These are phyloP conservation scores for Hypomecis punctinalis DNA, from an alignment of 2,888 invertebrate genomes.

Conservation along the genomic window DNA sequence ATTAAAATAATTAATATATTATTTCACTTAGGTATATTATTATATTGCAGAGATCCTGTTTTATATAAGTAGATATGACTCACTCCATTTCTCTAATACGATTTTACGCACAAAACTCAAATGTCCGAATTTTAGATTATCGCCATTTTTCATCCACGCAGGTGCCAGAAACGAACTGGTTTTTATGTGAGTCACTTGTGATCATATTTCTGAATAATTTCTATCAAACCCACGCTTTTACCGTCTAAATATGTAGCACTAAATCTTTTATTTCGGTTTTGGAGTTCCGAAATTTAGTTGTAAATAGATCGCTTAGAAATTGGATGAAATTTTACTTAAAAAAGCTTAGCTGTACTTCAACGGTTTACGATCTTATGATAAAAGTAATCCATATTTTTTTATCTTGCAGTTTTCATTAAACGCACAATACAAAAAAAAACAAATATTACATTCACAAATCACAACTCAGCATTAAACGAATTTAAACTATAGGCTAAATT, in stretches of 20 bases:
- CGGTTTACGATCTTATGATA: too few relatives aligned
- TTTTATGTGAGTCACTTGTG: slow-evolving; percentile 35
- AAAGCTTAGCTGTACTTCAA: not conserved
- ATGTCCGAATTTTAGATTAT: slow-evolving; percentile 7
- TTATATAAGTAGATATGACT: slow-evolving; percentile 8
- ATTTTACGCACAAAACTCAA: slow-evolving; percentile 16
- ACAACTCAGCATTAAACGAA: too few relatives aligned
- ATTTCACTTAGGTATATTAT: too few relatives aligned
- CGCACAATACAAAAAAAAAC: too few relatives aligned
- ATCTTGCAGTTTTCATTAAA: too few relatives aligned
- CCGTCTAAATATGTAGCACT: slow-evolving; percentile 25
- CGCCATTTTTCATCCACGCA: slow-evolving; percentile 31
- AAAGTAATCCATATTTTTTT: too few relatives aligned
- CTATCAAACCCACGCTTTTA: slow-evolving; percentile 39
- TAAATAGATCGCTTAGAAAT: not conserved
- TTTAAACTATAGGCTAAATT: too few relatives aligned
- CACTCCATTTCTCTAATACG: slow-evolving; percentile 18
- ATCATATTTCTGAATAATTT: slow-evolving; percentile 38
- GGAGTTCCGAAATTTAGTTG: slow-evolving; percentile 2
- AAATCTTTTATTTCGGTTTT: slow-evolving; percentile 23
- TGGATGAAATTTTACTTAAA: not conserved
- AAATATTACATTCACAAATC: too few relatives aligned
- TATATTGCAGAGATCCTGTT: too few relatives aligned
- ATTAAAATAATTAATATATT: too few relatives aligned
- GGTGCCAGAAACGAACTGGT: slow-evolving; percentile 37